Evolutionary conservation across 2,113 vertebrate genomes (phyloP), one percentile per base, ranked within the genome.

Genomic region (Pelobates fuscus): DNA sequence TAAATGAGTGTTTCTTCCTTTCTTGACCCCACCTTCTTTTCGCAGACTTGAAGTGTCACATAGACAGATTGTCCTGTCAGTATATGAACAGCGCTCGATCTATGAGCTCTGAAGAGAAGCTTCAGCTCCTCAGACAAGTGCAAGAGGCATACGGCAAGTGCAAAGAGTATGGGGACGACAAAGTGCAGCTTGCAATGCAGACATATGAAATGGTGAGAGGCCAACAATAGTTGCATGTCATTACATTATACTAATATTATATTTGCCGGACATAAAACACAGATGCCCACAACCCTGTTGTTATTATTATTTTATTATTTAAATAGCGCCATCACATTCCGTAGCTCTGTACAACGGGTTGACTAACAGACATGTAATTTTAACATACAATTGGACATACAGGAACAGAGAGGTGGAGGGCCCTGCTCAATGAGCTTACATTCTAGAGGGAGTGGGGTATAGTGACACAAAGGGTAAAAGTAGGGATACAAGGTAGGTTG

Each of bases 161-260:
- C 92, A 97, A 95, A 82, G 96, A 98, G 62, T 99, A 95, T 81
- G 97, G 97, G 10, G 97, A 99, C 20, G 97, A 98, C 84, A 99
- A 99, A 81, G 97, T 99, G 71, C 96, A 99, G 82, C 94, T 99
- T 79, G 96, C 97, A 69, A 97, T 99, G 96, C 96, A 99, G 90
- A 99, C 97, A 55, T 99, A 99, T 43, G 96, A 99, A 81, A 97
- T 98, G 96, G 97, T 99, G 87, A 82, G 90, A 81, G 23, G 21
- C 2, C n/a, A n/a, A n/a, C n/a, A n/a, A n/a, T n/a, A n/a, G n/a
- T n/a, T 7, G 54, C n/a, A n/a, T n/a, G n/a, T n/a, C n/a, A n/a
- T n/a, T n/a, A n/a, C n/a, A 18, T 17, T 14, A 46, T 8, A 46
- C 4, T 17, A 18, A 46, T 12, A 2, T 3, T 18, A 7, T 46